These are phyloP conservation scores for Sternarchorhynchus goeldii DNA, from an alignment of 2,797 vertebrate genomes.

Conservation along the genomic window DNA sequence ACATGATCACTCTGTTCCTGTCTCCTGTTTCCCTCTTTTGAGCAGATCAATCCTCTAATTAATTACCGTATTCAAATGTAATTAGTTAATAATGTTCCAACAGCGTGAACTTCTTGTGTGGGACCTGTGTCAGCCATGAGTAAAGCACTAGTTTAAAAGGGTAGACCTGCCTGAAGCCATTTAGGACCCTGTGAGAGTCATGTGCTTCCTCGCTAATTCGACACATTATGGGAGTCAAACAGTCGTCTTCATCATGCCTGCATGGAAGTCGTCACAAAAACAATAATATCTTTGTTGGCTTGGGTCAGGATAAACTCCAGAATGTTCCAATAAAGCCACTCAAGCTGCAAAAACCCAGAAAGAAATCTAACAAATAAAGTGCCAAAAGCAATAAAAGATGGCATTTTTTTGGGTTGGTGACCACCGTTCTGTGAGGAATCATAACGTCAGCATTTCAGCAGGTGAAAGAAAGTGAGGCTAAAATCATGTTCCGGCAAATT, in stretches of 20 bases:
- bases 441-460: slow-evolving; percentile 15
- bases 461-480: slow-evolving; percentile 3
- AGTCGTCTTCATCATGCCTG: slow-evolving; percentile 50
- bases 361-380: slow-evolving; percentile 39
- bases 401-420: slow-evolving; percentile 33
- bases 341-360: slow-evolving; percentile 36
- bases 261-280: slow-evolving; percentile 46
- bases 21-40: too few species aligned
- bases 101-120: not conserved
- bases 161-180: slow-evolving; percentile 13
- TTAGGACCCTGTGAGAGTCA: slow-evolving; percentile 53
- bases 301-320: slow-evolving; percentile 34
- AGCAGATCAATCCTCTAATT: too few species aligned
- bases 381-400: slow-evolving; percentile 40
- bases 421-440: slow-evolving; percentile 4
- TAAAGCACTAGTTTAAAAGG: not conserved
- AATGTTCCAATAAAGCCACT: slow-evolving; percentile 47
- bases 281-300: slow-evolving; percentile 60
- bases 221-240: slow-evolving; percentile 59
- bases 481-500: not conserved
- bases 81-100: not conserved
- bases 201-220: slow-evolving; percentile 62
- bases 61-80: not conserved
- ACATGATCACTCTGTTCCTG: too few species aligned
- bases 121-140: slow-evolving; percentile 20